Base-by-base conservation (phyloP, 30 jellyfish, hydroid and myxozoan species). In the Mastigias papua region DNA sequence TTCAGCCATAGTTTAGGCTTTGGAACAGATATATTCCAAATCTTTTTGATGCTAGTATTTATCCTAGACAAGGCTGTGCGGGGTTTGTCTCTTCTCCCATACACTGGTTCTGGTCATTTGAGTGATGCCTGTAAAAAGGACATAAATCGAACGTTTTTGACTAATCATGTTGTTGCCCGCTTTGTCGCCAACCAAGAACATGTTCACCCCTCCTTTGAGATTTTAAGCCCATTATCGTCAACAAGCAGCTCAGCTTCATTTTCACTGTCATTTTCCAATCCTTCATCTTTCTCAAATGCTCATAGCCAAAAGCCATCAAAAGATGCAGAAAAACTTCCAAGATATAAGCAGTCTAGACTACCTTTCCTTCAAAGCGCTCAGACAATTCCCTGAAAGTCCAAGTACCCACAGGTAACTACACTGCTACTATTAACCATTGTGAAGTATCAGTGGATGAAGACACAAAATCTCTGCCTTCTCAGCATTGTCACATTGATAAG, bases 401-500 rank as follows among this genome's bases (percentile, higher is more conserved):
- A 26, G 3, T 3, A 7, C 22, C 76, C 9, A 65, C 5, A 65
- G 76, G 23, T 65, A 26, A n/a, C 67, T 2, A 51, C 67, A 4
- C 25, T 26, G 42, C 28, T 8, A 65, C 13, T 28, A 19, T 17
- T 8, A 26, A 28, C 2, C 46, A 37, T 65, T 16, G 21, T 21
- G 33, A 60, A 60, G 33, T 3, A 60, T 60, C 46, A 65, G 50
- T 69, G 25, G 67, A 51, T 51, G 67, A 4, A 23, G 67, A 51
- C 67, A 51, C 67, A 51, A 10, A 9, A 4, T 8, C 54, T 28
- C 32, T 37, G 58, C 26, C 58, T 29, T 69, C 19, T 21, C 49
- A 31, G 23, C 58, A 29, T 69, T 69, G 80, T 42, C 80, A 69
- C 54, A 31, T 65, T 69, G 80, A 69, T 5, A 26, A 20, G 8